Evolutionary conservation across 1,140 invertebrate species (phyloP).

Genomic region (Trichomalopsis sarcophagae): DNA sequence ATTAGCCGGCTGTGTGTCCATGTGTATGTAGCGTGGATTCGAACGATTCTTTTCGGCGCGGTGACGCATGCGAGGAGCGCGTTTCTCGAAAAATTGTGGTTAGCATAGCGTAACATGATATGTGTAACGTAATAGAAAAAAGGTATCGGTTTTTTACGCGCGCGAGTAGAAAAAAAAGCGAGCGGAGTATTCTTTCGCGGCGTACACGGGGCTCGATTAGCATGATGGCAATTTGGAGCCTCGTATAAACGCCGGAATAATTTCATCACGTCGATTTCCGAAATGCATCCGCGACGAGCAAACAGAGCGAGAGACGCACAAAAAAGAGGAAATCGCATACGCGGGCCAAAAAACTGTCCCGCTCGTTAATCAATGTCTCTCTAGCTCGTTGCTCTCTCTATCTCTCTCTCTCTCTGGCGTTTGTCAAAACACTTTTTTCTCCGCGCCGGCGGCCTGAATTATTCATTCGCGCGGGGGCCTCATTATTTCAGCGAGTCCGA

Average conservation of each 20-base stretch:
- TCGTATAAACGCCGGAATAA: background rate
- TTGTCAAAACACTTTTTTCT: slow-evolving; percentile 3
- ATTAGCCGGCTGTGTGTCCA: background rate
- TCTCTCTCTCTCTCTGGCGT: background rate
- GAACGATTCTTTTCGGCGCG: background rate
- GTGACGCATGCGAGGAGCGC: background rate
- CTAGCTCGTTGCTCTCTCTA: background rate
- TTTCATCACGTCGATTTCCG: background rate
- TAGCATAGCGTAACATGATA: no score
- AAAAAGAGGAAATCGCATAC: background rate
- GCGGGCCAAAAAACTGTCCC: background rate
- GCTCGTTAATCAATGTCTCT: slow-evolving; percentile 21
- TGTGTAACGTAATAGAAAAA: no score
- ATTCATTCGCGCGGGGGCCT: slow-evolving; percentile 1
- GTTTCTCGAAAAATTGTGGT: no score
- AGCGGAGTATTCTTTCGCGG: no score
- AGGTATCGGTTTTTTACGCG: no score
- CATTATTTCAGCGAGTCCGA: background rate
- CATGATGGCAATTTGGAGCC: no score
- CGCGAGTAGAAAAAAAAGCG: no score
- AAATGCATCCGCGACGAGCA: background rate
- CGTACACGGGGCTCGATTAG: no score
- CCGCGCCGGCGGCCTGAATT: background rate
- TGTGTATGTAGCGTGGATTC: background rate
- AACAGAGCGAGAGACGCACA: background rate